phyloP scores from a whole-genome alignment of 2,888 invertebrate genomes.

The Agriopis aurantiaria region DNA sequence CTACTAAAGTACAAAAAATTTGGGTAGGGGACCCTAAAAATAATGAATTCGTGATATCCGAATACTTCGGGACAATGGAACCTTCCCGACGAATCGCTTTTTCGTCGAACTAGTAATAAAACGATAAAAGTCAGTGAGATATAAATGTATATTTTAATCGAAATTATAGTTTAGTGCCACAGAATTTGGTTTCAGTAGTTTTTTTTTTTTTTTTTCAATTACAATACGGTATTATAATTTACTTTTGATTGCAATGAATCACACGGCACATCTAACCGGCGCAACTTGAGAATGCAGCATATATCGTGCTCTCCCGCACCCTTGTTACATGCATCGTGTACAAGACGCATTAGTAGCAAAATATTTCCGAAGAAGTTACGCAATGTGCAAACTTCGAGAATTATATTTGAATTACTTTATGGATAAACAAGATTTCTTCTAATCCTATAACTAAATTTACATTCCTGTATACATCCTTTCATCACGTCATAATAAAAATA shows the following conservation, averaged over 20 bases:
- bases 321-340: no score
- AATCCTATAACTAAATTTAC: not conserved
- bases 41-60: no score
- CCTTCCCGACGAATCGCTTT: not conserved
- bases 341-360: not conserved
- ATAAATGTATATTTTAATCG: not conserved
- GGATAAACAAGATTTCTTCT: not conserved
- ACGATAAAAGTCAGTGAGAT: no score
- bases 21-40: no score
- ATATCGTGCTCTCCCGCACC: no score
- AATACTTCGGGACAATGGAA: no score
- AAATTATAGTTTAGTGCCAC: not conserved
- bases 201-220: no score
- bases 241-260: not conserved
- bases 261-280: no score
- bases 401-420: not conserved
- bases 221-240: not conserved
- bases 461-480: not conserved
- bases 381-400: not conserved
- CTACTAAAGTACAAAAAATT: no score
- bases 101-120: not conserved
- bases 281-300: no score
- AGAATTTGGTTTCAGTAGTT: not conserved
- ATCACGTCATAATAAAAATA: not conserved
- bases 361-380: not conserved